Conservation (phyloP, 2,888 invertebrate species). For the Amorpha juglandis region DNA sequence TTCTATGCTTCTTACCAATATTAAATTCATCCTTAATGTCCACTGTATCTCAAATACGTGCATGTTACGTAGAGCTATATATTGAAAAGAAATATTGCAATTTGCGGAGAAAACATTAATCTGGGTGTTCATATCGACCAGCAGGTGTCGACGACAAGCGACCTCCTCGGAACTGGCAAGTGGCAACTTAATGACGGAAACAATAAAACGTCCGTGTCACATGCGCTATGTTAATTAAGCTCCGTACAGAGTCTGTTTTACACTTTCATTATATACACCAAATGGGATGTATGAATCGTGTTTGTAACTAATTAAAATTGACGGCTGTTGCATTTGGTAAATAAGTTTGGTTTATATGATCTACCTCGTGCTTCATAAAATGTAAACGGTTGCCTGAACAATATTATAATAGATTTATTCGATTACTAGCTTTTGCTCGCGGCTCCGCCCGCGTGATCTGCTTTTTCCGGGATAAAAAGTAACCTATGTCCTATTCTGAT, state of each 20-base stretch:
- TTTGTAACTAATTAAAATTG: slow-evolving; percentile 17
- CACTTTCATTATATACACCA: slow-evolving; percentile 16
- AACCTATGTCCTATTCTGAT: too few species aligned
- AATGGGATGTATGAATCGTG: slow-evolving; percentile 19
- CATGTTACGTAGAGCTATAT: background rate
- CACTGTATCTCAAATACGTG: background rate
- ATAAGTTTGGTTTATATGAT: background rate
- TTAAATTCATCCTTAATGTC: background rate
- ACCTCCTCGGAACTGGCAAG: slow-evolving; percentile 41
- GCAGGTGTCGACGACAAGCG: slow-evolving; percentile 45
- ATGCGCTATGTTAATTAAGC: slow-evolving; percentile 44
- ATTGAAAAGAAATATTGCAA: slow-evolving; percentile 25
- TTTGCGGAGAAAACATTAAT: slow-evolving; percentile 46
- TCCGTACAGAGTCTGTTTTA: slow-evolving; percentile 22
- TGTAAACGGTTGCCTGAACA: too few species aligned
- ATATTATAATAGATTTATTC: too few species aligned
- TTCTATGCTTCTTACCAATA: background rate
- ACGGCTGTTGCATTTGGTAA: slow-evolving; percentile 2
- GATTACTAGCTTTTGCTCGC: too few species aligned
- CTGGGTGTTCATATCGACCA: slow-evolving; percentile 37
- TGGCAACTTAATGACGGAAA: slow-evolving; percentile 37
- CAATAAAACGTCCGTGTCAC: slow-evolving; percentile 36
- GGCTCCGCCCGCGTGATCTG: too few species aligned
- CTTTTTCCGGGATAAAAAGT: too few species aligned
- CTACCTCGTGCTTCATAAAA: background rate